phyloP scores from a whole-genome alignment of 2,113 vertebrate species.

The Xerus inauris region DNA sequence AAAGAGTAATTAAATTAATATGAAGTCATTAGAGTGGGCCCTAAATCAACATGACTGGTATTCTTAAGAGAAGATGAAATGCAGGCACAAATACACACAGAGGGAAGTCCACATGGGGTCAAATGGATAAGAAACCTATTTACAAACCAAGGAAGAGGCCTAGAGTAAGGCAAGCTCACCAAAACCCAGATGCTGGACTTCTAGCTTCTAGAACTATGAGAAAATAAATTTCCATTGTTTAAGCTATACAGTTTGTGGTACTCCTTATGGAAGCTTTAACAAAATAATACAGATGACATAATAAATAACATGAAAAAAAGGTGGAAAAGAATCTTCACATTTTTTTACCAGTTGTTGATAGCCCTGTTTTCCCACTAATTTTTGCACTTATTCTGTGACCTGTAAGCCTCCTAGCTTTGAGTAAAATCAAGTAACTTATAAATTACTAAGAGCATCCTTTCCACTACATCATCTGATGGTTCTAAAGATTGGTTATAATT shows the following conservation, averaged over 20 bases:
- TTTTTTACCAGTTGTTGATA: background rate
- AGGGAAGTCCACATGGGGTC: background rate
- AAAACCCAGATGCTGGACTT: background rate
- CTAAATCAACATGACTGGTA: background rate
- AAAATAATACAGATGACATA: background rate
- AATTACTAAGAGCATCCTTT: background rate
- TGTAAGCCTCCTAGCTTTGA: background rate
- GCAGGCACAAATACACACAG: background rate
- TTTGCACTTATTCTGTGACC: background rate
- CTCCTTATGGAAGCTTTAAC: background rate
- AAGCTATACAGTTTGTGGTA: background rate
- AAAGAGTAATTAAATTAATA: conserved; percentile 22
- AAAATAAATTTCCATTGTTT: background rate
- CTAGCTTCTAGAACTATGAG: background rate
- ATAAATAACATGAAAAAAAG: background rate
- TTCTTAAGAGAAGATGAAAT: background rate
- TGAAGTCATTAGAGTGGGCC: background rate
- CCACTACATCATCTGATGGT: background rate
- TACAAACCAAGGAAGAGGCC: background rate
- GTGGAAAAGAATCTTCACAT: background rate
- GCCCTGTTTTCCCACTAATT: background rate
- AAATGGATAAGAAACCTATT: background rate
- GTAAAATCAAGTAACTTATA: conserved; percentile 9
- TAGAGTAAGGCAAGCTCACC: background rate
- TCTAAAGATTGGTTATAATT: conserved; percentile 29